phyloP scores from a whole-genome alignment of 1,140 invertebrate species.

The Nasonia longicornis region DNA sequence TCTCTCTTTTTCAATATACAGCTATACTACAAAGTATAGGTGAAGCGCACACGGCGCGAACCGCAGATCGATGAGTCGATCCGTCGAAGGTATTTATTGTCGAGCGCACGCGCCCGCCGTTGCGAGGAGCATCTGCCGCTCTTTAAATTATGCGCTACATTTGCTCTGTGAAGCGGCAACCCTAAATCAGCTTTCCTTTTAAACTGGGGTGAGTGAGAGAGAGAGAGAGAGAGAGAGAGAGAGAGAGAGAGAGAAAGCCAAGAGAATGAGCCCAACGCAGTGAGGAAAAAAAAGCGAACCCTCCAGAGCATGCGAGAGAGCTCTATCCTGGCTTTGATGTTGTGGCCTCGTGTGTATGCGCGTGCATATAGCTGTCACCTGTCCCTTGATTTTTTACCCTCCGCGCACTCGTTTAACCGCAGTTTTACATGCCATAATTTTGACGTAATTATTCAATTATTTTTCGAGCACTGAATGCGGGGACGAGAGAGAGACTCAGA shows the following conservation, averaged over 20 bases:
- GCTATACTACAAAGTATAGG: neutral
- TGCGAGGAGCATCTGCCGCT: constrained; percentile 55
- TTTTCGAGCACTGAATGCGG: neutral
- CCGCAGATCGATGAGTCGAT: constrained; percentile 45
- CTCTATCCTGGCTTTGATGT: constrained; percentile 58
- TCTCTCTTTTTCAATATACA: neutral
- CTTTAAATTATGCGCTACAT: constrained; percentile 68
- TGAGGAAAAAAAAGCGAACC: constrained; percentile 20
- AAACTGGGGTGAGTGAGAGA: constrained; percentile 29
- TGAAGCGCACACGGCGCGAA: neutral
- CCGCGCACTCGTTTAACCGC: neutral
- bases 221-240: constrained; percentile 44
- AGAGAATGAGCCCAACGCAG: constrained; percentile 34
- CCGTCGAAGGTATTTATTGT: constrained; percentile 43
- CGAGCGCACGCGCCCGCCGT: constrained; percentile 16
- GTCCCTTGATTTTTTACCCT: constrained; percentile 37
- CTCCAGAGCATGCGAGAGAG: constrained; percentile 11
- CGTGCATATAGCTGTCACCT: constrained; percentile 21
- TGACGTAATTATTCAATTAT: constrained; percentile 20
- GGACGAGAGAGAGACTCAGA: no score
- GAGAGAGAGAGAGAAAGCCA: constrained; percentile 45
- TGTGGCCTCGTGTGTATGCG: neutral
- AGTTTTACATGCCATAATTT: neutral
- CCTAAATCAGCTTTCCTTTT: constrained; percentile 50
- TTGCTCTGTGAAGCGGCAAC: constrained; percentile 53